Conservation (phyloP, 2,113 vertebrate genomes). For the Callaeas wilsoni region DNA sequence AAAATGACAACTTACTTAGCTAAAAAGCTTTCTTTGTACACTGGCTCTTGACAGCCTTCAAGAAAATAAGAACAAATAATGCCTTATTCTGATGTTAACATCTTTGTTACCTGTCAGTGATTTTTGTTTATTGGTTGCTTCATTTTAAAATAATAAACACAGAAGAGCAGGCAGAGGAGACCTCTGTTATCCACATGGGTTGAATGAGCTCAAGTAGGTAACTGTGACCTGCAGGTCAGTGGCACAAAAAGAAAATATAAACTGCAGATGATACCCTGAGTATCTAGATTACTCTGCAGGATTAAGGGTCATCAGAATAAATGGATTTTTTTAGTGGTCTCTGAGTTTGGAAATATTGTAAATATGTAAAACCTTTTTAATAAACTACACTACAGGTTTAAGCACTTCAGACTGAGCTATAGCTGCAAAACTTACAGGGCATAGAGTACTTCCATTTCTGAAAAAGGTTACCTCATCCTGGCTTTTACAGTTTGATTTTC, state of each 20-base stretch:
- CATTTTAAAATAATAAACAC: not conserved
- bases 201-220: not conserved
- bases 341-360: not conserved
- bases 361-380: not conserved
- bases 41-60: slow-evolving; percentile 20
- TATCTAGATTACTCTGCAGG: not conserved
- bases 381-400: not conserved
- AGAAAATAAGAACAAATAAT: slow-evolving; percentile 33
- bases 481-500: not conserved
- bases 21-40: not conserved
- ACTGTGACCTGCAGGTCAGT: not conserved
- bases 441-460: not conserved
- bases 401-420: not conserved
- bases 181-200: not conserved
- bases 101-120: not conserved
- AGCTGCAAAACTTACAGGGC: not conserved
- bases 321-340: not conserved
- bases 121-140: not conserved
- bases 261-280: not conserved
- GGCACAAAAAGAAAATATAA: not conserved
- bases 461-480: not conserved
- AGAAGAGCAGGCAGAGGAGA: not conserved
- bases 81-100: slow-evolving; percentile 18
- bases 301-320: slow-evolving; percentile 1
- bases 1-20: slow-evolving; percentile 13